Base-by-base conservation (phyloP, 2,888 invertebrate genomes). In the Drosophila affinis region DNA sequence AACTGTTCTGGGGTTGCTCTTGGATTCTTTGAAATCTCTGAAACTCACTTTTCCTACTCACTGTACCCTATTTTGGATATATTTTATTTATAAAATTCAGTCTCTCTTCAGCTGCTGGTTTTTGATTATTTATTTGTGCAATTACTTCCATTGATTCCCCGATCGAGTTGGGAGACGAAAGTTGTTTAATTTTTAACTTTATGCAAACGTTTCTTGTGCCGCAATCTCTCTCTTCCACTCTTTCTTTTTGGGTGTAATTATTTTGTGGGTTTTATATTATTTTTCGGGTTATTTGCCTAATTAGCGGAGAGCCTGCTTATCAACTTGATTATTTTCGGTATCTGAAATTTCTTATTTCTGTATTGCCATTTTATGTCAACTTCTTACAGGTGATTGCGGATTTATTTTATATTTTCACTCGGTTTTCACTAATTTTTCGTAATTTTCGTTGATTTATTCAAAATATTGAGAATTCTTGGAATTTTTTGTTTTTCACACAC, bases 131-230 rank as follows among this genome's bases (percentile, higher is more conserved):
- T 65, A 65, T 21, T 45, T 45, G 48, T 64, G 55, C 55, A 65
- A 63, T 64, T 64, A 64, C 44, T 55, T 34, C 34, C 44, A 39
- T 21, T 1, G 32, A 39, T 21, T 1, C 32, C 2, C 10, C 32
- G 44, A 18, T 49, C 34, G 17, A 49, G 12, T 14, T 4, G 34
- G 5, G 5, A 12, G 34, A 34, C 34, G 46, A 14, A n/a, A 39
- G 1, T 14, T 39, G 14, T 39, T 52, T 18, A 12, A 63, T 49
- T 27, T 18, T 32, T 57, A 49, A 39, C n/a, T 18, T 54, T 71
- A 62, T 71, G 54, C 51, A 71, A 62, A 70, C 46, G 48, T 57
- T 49, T 55, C 44, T 12, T 53, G 29, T 47, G 29, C 46, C 45
- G 44, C 56, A 45, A 21, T 27, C 10, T 24, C 34, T 44, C 14